phyloP scores from a whole-genome alignment of 2,113 vertebrate species.

The Kryptolebias marmoratus region DNA sequence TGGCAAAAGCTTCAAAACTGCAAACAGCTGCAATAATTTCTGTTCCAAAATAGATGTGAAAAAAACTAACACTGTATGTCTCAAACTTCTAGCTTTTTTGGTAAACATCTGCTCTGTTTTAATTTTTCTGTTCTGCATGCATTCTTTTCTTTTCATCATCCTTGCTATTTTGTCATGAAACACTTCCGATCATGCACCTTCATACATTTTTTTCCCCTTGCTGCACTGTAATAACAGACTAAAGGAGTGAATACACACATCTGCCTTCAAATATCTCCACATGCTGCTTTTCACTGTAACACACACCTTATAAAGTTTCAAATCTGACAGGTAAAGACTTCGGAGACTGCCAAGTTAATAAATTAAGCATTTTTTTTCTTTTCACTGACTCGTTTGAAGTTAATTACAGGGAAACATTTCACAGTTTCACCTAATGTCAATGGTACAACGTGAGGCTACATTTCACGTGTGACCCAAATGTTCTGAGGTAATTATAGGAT shows the following conservation, averaged over 20 bases:
- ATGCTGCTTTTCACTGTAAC: constrained; percentile 10
- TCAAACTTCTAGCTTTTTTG: no score
- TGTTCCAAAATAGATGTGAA: no score
- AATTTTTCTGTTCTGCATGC: not conserved
- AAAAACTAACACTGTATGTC: no score
- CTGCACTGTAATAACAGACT: constrained; percentile 20
- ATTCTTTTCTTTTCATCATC: not conserved
- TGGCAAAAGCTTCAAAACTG: no score
- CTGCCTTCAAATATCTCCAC: constrained; percentile 20
- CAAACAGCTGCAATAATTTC: no score
- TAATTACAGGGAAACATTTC: constrained; percentile 52
- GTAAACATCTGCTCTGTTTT: no score
- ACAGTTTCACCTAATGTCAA: constrained; percentile 32
- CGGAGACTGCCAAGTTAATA: not conserved
- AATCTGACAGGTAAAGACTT: constrained; percentile 2
- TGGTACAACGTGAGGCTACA: not conserved
- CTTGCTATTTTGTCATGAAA: not conserved
- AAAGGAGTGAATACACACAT: constrained; percentile 1
- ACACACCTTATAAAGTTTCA: not conserved
- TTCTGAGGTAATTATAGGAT: constrained; percentile 41
- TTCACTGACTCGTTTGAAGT: constrained; percentile 11
- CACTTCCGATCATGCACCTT: constrained; percentile 1
- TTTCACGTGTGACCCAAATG: constrained; percentile 20
- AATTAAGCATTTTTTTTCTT: constrained; percentile 2
- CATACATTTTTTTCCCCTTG: not conserved